Evolutionary conservation across 2,888 invertebrate genomes (phyloP).

Genomic region (Panopea generosa): DNA sequence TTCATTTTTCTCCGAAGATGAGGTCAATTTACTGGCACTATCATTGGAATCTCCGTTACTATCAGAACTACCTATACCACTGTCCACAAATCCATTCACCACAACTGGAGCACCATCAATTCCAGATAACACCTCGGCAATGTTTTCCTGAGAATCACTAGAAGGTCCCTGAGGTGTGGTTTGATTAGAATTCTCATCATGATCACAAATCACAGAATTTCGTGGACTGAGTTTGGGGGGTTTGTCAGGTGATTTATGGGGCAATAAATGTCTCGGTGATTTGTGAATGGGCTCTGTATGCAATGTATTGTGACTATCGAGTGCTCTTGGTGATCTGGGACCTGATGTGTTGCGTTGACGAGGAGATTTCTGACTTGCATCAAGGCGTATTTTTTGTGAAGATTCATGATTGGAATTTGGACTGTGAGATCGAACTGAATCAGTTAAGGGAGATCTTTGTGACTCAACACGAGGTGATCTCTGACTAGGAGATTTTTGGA

Average conservation of each 20-base stretch:
- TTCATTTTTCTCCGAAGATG: conserved; percentile 4
- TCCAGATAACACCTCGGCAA: neutral
- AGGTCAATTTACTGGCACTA: conserved; percentile 71
- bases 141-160: conserved; percentile 10
- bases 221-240: conserved; percentile 9
- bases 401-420: conserved; percentile 7
- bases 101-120: conserved; percentile 13
- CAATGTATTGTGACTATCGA: conserved; percentile 17
- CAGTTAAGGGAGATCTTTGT: conserved; percentile 21
- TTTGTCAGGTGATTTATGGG: conserved; percentile 17
- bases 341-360: conserved; percentile 21
- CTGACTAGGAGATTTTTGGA: conserved; percentile 50
- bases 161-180: conserved; percentile 5
- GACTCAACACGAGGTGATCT: conserved; percentile 41
- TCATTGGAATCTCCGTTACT: conserved; percentile 81
- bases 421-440: no score
- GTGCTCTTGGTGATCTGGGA: conserved; percentile 21
- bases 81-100: conserved; percentile 66
- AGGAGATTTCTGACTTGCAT: conserved; percentile 30
- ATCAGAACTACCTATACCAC: conserved; percentile 79
- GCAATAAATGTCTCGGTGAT: conserved; percentile 1
- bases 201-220: conserved; percentile 3
- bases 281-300: conserved; percentile 11
- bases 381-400: conserved; percentile 5
- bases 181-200: conserved; percentile 15